Evolutionary conservation across 1,140 invertebrate species (phyloP).

Genomic region (Drosophila albomicans): DNA sequence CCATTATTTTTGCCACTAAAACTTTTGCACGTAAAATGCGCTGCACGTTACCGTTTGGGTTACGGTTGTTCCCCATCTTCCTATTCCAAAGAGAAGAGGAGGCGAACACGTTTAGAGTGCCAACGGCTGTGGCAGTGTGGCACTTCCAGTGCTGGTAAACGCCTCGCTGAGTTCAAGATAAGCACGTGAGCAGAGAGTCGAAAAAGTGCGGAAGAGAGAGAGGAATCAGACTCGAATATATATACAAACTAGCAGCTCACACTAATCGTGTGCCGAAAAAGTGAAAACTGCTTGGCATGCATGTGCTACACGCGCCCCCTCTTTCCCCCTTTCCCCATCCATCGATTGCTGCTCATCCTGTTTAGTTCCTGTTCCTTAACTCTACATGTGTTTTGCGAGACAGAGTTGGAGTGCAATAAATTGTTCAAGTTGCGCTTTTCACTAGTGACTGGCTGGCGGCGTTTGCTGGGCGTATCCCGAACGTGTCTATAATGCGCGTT

Average conservation of each 20-base stretch:
- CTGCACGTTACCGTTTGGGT: conserved; percentile 64
- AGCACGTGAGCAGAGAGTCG: conserved; percentile 72
- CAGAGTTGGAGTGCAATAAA: conserved; percentile 73
- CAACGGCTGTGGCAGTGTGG: conserved; percentile 35
- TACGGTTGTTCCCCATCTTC: not conserved
- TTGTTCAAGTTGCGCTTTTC: conserved; percentile 80
- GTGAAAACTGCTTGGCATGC: conserved; percentile 66
- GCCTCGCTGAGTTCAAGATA: conserved; percentile 68
- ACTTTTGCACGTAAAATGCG: conserved; percentile 77
- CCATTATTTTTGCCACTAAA: conserved; percentile 80
- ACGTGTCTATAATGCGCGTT: conserved; percentile 77
- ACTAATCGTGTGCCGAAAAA: conserved; percentile 70
- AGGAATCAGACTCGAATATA: not conserved
- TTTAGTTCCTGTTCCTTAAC: conserved; percentile 42
- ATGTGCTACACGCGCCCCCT: conserved; percentile 14
- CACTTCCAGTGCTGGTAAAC: conserved; percentile 41
- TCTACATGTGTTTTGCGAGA: conserved; percentile 31
- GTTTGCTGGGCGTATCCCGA: conserved; percentile 55
- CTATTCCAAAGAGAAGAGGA: conserved; percentile 8
- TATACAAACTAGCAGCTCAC: conserved; percentile 8
- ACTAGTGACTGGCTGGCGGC: conserved; percentile 40
- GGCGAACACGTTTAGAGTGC: conserved; percentile 30
- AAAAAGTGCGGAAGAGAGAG: not conserved
- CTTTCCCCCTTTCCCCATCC: not conserved
- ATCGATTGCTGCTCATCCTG: conserved; percentile 12